Evolutionary conservation across 1,140 invertebrate species (phyloP).

Genomic region (Alviniconcha marisindica): DNA sequence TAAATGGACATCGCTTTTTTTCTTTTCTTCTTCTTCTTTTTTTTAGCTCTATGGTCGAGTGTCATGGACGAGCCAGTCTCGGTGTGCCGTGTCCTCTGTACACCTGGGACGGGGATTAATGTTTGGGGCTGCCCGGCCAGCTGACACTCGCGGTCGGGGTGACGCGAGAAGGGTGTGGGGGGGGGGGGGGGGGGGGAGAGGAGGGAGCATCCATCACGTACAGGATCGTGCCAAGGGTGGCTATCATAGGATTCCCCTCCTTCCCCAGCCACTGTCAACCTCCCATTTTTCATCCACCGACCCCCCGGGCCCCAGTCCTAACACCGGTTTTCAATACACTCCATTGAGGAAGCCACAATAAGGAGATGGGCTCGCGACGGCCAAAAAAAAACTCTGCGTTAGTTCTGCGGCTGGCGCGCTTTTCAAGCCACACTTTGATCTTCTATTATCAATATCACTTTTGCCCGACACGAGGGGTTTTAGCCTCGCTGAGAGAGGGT

Average conservation of each 20-base stretch:
- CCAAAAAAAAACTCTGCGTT: not conserved
- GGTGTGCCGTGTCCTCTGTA: no score
- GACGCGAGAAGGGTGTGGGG: not conserved
- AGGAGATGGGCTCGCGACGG: not conserved
- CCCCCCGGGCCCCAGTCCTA: not conserved
- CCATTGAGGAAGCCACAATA: not conserved
- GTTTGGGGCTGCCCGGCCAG: not conserved
- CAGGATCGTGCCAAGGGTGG: not conserved
- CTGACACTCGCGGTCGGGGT: not conserved
- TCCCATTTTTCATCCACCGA: not conserved
- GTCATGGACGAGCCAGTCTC: no score
- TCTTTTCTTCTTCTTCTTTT: no score
- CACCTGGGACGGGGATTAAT: not conserved
- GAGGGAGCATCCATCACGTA: not conserved
- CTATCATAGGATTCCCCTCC: slow-evolving; percentile 9
- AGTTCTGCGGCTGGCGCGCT: not conserved
- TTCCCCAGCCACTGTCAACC: not conserved
- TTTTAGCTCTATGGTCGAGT: no score
- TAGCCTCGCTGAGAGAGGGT: not conserved
- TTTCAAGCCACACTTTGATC: not conserved
- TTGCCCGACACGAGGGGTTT: not conserved
- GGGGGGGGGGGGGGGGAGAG: not conserved
- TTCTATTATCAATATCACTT: slow-evolving; percentile 19
- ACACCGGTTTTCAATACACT: slow-evolving; percentile 3
- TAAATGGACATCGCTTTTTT: no score